phyloP scores from a whole-genome alignment of 2,888 invertebrate genomes.

The Petrolisthes cinctipes region DNA sequence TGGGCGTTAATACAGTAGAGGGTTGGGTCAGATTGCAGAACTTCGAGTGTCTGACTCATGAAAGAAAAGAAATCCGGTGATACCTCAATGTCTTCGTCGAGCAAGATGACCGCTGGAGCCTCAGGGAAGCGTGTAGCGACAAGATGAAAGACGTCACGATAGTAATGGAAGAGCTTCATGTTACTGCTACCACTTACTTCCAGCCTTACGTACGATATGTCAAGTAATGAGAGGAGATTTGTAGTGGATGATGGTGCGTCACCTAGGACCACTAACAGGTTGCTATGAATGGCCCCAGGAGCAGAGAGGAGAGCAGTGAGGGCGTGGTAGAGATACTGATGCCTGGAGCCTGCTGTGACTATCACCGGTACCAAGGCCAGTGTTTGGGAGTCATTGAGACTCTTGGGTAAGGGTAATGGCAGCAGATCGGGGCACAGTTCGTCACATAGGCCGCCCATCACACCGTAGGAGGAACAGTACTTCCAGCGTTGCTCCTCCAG shows the following conservation, averaged over 20 bases:
- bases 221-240: slow-evolving; percentile 46
- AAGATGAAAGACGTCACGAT: slow-evolving; percentile 51
- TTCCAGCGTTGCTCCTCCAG: slow-evolving; percentile 48
- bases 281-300: slow-evolving; percentile 34
- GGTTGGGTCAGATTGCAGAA: slow-evolving; percentile 44
- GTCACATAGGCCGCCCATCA: slow-evolving; percentile 54
- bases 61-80: slow-evolving; percentile 62
- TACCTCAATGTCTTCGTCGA: slow-evolving; percentile 62
- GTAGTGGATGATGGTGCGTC: slow-evolving; percentile 31
- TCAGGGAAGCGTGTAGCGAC: slow-evolving; percentile 36
- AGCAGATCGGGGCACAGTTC: slow-evolving; percentile 38
- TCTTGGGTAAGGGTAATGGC: slow-evolving; percentile 13
- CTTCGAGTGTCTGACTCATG: slow-evolving; percentile 57
- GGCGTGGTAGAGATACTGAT: slow-evolving; percentile 56
- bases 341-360: slow-evolving; percentile 53
- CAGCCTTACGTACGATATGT: slow-evolving; percentile 33
- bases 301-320: slow-evolving; percentile 44
- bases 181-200: slow-evolving; percentile 33
- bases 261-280: slow-evolving; percentile 52
- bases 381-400: background rate
- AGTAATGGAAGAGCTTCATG: slow-evolving; percentile 57
- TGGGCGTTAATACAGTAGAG: slow-evolving; percentile 55
- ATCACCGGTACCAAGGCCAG: slow-evolving; percentile 53
- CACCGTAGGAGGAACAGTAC: slow-evolving; percentile 42
- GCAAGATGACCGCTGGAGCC: slow-evolving; percentile 54